A percentile compares a stretch with the other conserved stretches of the same genome.
Evolutionary conservation across 2,113 vertebrate genomes (phyloP).

Genomic region (Phylloscopus whistleri): DNA sequence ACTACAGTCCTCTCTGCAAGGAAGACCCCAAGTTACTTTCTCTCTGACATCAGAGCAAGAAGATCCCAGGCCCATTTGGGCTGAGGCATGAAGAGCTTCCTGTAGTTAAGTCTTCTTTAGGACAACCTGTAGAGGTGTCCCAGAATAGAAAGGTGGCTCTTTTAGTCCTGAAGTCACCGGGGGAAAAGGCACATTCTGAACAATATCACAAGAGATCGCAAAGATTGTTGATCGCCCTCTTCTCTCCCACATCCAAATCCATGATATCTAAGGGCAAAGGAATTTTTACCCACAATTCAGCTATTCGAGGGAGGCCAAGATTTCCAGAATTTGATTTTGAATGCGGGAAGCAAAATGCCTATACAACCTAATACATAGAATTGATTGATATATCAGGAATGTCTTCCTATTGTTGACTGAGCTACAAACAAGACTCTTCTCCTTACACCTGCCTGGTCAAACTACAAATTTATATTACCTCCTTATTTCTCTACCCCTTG

Average conservation of each 20-base stretch:
- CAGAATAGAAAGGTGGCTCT: background rate
- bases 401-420: background rate
- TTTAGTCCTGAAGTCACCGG: background rate
- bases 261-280: background rate
- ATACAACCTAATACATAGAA: background rate
- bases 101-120: background rate
- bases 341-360: background rate
- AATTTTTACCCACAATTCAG: background rate
- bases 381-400: background rate
- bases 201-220: background rate
- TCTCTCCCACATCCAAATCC: background rate
- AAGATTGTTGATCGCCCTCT: background rate
- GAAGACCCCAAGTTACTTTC: background rate
- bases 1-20: background rate
- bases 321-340: background rate
- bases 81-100: background rate
- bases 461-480: background rate
- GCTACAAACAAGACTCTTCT: background rate
- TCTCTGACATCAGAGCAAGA: background rate
- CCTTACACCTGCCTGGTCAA: background rate
- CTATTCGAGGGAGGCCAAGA: background rate
- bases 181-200: background rate
- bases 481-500: background rate
- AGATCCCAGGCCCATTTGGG: background rate
- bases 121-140: background rate